A percentile compares a stretch with the other conserved stretches of the same genome.
These are phyloP conservation scores for Sarotherodon lohbergeri DNA, from an alignment of 2,113 vertebrate genomes.

Conservation along the genomic window DNA sequence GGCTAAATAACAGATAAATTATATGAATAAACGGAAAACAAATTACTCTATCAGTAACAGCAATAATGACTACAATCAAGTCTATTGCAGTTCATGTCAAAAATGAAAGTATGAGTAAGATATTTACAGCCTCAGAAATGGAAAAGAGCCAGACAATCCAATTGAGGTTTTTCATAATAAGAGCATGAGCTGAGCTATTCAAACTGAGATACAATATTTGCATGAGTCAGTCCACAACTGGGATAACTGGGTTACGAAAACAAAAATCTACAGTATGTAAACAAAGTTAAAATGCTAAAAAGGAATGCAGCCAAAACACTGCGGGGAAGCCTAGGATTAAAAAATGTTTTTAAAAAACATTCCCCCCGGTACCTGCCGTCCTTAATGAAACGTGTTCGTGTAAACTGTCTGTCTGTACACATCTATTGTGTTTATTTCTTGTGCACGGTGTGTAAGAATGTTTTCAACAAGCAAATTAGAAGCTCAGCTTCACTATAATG, in stretches of 20 bases:
- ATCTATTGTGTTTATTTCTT: not conserved
- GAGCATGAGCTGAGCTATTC: not conserved
- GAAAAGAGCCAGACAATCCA: not conserved
- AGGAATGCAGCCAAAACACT: not conserved
- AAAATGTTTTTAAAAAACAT: not conserved
- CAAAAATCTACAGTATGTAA: conserved; percentile 5
- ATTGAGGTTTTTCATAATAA: not conserved
- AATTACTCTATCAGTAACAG: not conserved
- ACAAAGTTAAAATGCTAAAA: not conserved
- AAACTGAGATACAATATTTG: conserved; percentile 8
- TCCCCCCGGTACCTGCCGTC: not conserved
- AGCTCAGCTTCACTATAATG: not conserved
- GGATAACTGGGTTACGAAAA: conserved; percentile 14
- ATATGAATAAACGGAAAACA: not conserved
- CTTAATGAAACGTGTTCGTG: not conserved
- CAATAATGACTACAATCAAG: not conserved
- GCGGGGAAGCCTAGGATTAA: not conserved
- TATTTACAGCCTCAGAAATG: not conserved
- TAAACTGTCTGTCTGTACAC: not conserved
- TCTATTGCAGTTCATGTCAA: not conserved
- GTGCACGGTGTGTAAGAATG: not conserved
- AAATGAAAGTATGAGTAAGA: not conserved
- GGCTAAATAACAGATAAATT: not conserved
- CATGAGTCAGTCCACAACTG: not conserved
- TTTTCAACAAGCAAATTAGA: not conserved